Conservation (phyloP, 2,888 invertebrate species). For the Tromatobia lineatoria region DNA sequence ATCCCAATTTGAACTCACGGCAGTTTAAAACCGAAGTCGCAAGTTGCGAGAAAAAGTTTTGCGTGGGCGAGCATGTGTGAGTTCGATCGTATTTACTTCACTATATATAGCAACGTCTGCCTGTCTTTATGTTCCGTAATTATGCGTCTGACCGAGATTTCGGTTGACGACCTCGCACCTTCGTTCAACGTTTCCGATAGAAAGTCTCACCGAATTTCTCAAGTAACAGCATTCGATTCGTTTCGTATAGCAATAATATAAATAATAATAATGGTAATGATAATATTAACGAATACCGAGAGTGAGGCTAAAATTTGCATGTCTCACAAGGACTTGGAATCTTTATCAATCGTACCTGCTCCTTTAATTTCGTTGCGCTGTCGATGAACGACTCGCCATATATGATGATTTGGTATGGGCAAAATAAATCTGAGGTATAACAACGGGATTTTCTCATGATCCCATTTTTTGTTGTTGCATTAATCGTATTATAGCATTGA, state of each 20-base stretch:
- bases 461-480: not conserved
- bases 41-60: conserved; percentile 16
- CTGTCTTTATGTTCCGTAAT: conserved; percentile 34
- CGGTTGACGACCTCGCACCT: conserved; percentile 42
- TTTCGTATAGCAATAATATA: not conserved
- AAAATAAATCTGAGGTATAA: not conserved
- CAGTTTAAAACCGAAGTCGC: not conserved
- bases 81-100: not conserved
- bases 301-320: conserved; percentile 27
- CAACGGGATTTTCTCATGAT: not conserved
- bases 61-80: conserved; percentile 18
- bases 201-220: conserved; percentile 47
- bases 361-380: conserved; percentile 3
- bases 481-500: too few species aligned
- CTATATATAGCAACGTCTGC: not conserved
- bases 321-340: not conserved
- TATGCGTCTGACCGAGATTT: conserved; percentile 50
- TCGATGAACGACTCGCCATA: not conserved
- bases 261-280: not conserved
- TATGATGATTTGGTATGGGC: not conserved
- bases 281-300: not conserved
- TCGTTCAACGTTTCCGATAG: conserved; percentile 27
- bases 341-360: not conserved
- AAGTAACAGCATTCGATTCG: conserved; percentile 1
- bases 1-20: not conserved